Conservation (phyloP, 2,113 vertebrate genomes). For the Bothrops jararaca region DNA sequence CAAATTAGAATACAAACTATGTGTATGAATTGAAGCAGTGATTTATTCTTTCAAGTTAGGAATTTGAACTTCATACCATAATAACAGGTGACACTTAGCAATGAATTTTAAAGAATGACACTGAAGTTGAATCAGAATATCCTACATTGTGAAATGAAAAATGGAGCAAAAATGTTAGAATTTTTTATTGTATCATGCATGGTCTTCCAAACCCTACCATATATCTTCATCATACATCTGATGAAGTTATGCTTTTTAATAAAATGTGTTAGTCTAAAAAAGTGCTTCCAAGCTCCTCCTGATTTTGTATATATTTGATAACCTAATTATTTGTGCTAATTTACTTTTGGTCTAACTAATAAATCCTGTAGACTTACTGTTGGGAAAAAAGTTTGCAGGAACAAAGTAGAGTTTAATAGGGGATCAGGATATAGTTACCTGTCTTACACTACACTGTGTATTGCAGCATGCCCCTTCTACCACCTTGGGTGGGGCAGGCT, state of each 20-base stretch:
- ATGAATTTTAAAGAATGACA: slow-evolving; percentile 10
- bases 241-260: neutral
- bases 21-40: slow-evolving; percentile 11
- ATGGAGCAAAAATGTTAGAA: neutral
- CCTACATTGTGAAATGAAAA: neutral
- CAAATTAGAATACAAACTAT: slow-evolving; percentile 31
- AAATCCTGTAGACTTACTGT: neutral
- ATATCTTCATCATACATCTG: neutral
- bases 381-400: neutral
- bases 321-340: neutral
- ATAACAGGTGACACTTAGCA: slow-evolving; percentile 4
- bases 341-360: neutral
- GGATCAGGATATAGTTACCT: neutral
- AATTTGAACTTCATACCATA: slow-evolving; percentile 31
- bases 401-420: neutral
- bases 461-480: neutral
- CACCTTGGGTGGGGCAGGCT: no score
- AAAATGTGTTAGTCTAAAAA: neutral
- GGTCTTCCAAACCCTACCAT: neutral
- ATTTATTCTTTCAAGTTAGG: slow-evolving; percentile 41
- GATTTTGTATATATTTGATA: neutral
- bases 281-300: neutral
- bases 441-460: neutral
- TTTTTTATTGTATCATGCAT: neutral
- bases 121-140: neutral